phyloP scores from a whole-genome alignment of 2,113 vertebrate species.

The Bubalus kerabau region DNA sequence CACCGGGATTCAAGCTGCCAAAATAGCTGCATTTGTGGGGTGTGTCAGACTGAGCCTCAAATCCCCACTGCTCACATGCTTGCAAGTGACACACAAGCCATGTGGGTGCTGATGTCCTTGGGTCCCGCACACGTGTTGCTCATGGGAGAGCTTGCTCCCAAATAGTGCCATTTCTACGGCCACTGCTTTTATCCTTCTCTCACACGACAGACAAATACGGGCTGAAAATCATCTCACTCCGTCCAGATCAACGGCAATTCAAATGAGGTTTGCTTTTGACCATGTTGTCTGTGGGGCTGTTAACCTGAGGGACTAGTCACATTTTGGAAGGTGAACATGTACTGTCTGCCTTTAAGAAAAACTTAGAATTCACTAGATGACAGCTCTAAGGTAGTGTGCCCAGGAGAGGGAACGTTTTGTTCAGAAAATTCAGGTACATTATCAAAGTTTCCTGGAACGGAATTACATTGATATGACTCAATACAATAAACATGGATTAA shows the following conservation, averaged over 20 bases:
- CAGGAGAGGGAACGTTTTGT: neutral
- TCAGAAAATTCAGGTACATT: neutral
- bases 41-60: neutral
- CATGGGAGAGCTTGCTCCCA: neutral
- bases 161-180: neutral
- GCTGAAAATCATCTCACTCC: neutral
- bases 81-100: neutral
- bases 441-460: neutral
- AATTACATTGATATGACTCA: neutral
- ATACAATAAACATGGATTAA: neutral
- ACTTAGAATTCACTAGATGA: neutral
- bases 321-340: neutral
- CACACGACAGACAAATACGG: neutral
- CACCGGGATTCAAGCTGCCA: neutral
- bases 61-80: neutral
- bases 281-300: neutral
- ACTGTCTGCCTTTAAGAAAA: neutral
- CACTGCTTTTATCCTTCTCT: neutral
- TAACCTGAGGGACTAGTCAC: neutral
- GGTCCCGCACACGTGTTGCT: neutral
- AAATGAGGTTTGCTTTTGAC: neutral
- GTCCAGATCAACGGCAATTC: neutral
- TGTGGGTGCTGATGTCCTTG: neutral
- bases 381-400: neutral
- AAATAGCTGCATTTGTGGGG: slow-evolving; percentile 26